Percentiles rank a stretch among this genome's conserved stretches.
Evolutionary conservation across 2,888 invertebrate species (phyloP).

Genomic region (Cremastobaeus sp.): DNA sequence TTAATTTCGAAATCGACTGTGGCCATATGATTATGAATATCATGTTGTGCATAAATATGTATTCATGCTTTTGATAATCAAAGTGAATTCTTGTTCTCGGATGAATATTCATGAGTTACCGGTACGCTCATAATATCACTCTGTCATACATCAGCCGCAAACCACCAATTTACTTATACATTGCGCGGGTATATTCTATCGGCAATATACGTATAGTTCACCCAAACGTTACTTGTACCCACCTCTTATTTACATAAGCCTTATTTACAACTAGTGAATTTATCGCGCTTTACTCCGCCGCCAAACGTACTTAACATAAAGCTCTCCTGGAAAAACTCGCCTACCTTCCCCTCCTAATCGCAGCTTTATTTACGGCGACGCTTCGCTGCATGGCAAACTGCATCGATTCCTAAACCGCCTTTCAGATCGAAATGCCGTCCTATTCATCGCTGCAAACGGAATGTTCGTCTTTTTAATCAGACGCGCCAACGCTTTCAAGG

Average conservation of each 20-base stretch:
- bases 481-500: no score
- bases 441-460: background rate
- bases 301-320: slow-evolving; percentile 6
- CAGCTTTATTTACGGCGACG: no score
- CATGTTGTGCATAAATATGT: slow-evolving; percentile 50
- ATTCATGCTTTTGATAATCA: slow-evolving; percentile 55
- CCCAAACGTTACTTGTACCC: slow-evolving; percentile 48
- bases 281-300: slow-evolving; percentile 37
- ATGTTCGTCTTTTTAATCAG: no score
- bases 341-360: background rate
- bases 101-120: slow-evolving; percentile 68
- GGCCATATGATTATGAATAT: slow-evolving; percentile 38
- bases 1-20: slow-evolving; percentile 27
- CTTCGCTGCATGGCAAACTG: no score
- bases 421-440: no score
- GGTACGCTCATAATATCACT: slow-evolving; percentile 66
- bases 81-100: slow-evolving; percentile 53
- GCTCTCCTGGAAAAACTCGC: slow-evolving; percentile 13
- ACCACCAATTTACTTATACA: slow-evolving; percentile 66
- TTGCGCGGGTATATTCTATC: slow-evolving; percentile 60
- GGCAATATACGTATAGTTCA: slow-evolving; percentile 61
- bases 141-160: slow-evolving; percentile 66
- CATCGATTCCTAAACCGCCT: no score
- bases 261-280: slow-evolving; percentile 57
- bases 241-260: slow-evolving; percentile 61